Base-by-base conservation (phyloP, 2,888 invertebrate genomes). In the Leptinotarsa haldemani region DNA sequence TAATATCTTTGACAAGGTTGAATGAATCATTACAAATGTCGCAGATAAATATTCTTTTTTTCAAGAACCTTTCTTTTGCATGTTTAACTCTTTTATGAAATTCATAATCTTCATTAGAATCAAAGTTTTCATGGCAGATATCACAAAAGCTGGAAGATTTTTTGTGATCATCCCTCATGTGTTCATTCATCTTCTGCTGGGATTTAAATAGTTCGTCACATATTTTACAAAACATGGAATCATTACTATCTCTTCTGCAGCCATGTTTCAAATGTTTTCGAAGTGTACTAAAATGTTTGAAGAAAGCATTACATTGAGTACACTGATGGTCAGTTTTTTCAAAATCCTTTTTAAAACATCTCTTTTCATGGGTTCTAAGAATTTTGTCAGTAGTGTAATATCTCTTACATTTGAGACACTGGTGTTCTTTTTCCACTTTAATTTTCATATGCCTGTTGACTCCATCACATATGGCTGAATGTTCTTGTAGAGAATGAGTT, bases 1-100 rank as follows among this genome's bases (percentile, higher is more conserved):
- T 74, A 13, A 84, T 74, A 25, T 80, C 76, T 74, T 82, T 83
- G 1, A 82, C 74, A 46, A 80, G 77, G 30, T 73, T 74, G 66
- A 84, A 82, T 9, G 76, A 65, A 40, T 75, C 70, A n/a, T 74
- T 66, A 74, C 85, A 85, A 30, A 82, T 73, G 75, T 84, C 83
- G 75, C 85, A 85, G 30, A 69, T 67, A 30, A 73, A 74, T 22
- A 48, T 65, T 63, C 75, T 65, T 69, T 68, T 22, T 25, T 67
- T 52, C 30, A 46, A 47, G 50, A 65, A 22, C 50, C 22, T 53
- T 22, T 58, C 46, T 66, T 74, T 71, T 47, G 71, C 69, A 70
- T 78, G 78, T 70, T 78, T 70, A 18, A 71, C 25, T 22, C 65
- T 69, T 53, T 70, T 76, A 46, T 78, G 78, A 20, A 30, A 50